A percentile compares a stretch with the other conserved stretches of the same genome.
Conservation (phyloP, 1,140 invertebrate species). For the Calliphora vicina region DNA sequence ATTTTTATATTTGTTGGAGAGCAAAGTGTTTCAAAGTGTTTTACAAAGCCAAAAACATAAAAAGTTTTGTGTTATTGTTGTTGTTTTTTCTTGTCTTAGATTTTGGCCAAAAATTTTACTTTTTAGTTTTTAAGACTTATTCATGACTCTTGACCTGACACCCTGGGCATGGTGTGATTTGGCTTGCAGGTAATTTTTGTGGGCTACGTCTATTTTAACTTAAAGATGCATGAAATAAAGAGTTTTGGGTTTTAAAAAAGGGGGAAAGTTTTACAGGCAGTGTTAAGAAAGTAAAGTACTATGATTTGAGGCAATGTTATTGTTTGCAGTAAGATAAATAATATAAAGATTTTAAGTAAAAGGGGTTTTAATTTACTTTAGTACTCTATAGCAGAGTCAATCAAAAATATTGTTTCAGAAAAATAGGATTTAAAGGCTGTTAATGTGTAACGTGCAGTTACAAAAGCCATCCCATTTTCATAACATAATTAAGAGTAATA, state of each 20-base stretch:
- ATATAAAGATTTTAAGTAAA: not conserved
- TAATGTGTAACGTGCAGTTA: too few relatives aligned
- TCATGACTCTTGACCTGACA: slow-evolving; percentile 21
- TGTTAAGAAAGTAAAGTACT: not conserved
- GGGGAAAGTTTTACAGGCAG: not conserved
- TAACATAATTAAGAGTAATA: too few relatives aligned
- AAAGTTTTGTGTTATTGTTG: slow-evolving; percentile 19
- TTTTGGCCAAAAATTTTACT: not conserved
- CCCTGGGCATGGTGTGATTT: not conserved
- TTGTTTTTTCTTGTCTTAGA: not conserved
- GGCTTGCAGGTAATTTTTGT: not conserved
- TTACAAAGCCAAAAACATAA: slow-evolving; percentile 29
- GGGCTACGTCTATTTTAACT: too few relatives aligned
- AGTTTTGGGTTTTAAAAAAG: not conserved
- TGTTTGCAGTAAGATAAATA: not conserved
- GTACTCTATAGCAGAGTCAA: too few relatives aligned
- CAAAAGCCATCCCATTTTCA: too few relatives aligned
- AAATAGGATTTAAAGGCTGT: too few relatives aligned
- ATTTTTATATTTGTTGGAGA: not conserved
- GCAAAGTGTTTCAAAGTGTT: slow-evolving; percentile 26
- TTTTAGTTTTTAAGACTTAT: not conserved
- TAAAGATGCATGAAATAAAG: too few relatives aligned
- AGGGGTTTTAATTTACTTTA: not conserved
- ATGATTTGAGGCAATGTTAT: not conserved
- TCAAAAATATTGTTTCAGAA: too few relatives aligned